These are phyloP conservation scores for Drosophila equinoxialis DNA, from an alignment of 1,140 invertebrate species.

Conservation along the genomic window DNA sequence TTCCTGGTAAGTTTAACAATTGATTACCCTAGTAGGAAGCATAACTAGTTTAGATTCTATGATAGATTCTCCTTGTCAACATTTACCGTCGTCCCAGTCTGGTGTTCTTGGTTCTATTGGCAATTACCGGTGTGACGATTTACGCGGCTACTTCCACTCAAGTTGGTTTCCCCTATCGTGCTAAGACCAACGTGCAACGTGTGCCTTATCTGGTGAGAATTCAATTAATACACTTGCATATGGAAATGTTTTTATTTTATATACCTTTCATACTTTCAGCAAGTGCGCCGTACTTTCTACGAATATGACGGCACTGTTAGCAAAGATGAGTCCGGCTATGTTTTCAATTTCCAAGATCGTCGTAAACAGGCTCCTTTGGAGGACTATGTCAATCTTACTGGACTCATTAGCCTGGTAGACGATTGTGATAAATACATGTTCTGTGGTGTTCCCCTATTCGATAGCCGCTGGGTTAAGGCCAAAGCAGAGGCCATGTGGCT, in stretches of 20 bases:
- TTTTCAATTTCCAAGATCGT: slow-evolving; percentile 89
- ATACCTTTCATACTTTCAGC: slow-evolving; percentile 80
- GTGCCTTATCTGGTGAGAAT: slow-evolving; percentile 87
- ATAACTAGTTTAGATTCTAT: too few relatives aligned
- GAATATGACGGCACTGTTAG: slow-evolving; percentile 84
- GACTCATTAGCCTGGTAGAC: slow-evolving; percentile 84
- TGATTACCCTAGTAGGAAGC: too few relatives aligned
- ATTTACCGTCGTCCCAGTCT: slow-evolving; percentile 61
- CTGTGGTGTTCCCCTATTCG: slow-evolving; percentile 89
- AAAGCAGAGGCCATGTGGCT: slow-evolving; percentile 43
- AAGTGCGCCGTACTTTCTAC: slow-evolving; percentile 86
- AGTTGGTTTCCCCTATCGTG: slow-evolving; percentile 90
- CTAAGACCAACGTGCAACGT: slow-evolving; percentile 87
- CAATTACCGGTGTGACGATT: slow-evolving; percentile 83
- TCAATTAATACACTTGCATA: too few relatives aligned
- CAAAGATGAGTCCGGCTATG: slow-evolving; percentile 86
- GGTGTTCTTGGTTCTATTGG: slow-evolving; percentile 80
- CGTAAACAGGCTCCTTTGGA: slow-evolving; percentile 86
- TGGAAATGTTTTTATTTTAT: background rate
- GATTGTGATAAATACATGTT: slow-evolving; percentile 87
- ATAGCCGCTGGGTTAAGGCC: slow-evolving; percentile 83
- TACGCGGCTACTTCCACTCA: slow-evolving; percentile 86
- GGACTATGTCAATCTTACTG: slow-evolving; percentile 76
- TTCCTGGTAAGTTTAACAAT: slow-evolving; percentile 46
- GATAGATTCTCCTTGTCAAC: slow-evolving; percentile 43